These are phyloP conservation scores for Manis crassicaudata DNA, from an alignment of 2,797 vertebrate species.

Conservation along the genomic window DNA sequence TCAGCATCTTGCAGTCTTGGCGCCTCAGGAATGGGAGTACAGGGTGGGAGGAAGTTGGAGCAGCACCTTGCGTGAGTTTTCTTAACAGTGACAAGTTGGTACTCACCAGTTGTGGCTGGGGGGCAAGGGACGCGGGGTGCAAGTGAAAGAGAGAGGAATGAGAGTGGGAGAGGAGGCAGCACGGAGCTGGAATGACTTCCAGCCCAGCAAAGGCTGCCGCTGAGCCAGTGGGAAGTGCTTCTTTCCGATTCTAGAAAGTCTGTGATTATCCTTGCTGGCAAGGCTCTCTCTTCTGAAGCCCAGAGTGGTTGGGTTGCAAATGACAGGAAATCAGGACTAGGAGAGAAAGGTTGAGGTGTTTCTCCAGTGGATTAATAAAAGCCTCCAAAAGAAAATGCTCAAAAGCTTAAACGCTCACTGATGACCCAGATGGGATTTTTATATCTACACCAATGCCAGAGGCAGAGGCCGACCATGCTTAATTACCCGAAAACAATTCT, in stretches of 20 bases:
- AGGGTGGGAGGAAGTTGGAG: not conserved
- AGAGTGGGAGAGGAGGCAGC: too few relatives aligned
- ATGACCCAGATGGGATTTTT: not conserved
- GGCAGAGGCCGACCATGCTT: not conserved
- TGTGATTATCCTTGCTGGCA: not conserved
- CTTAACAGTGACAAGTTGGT: not conserved
- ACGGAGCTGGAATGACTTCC: not conserved
- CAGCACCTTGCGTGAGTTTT: not conserved
- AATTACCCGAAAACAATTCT: not conserved
- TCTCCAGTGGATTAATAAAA: not conserved
- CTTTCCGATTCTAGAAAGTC: not conserved
- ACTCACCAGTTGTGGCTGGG: too few relatives aligned
- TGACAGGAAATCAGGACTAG: not conserved
- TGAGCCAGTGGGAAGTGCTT: fast-evolving
- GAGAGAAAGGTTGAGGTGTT: not conserved
- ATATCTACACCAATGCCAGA: not conserved
- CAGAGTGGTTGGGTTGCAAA: not conserved
- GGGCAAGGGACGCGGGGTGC: too few relatives aligned
- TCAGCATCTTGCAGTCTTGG: not conserved
- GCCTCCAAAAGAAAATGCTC: not conserved
- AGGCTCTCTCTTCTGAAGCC: not conserved
- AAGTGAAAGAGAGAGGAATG: not conserved
- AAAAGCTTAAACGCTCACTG: not conserved
- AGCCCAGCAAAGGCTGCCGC: not conserved
- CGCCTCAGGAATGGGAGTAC: too few relatives aligned